Base-by-base conservation (phyloP, 2,888 invertebrate genomes). In the Thalpophila matura region DNA sequence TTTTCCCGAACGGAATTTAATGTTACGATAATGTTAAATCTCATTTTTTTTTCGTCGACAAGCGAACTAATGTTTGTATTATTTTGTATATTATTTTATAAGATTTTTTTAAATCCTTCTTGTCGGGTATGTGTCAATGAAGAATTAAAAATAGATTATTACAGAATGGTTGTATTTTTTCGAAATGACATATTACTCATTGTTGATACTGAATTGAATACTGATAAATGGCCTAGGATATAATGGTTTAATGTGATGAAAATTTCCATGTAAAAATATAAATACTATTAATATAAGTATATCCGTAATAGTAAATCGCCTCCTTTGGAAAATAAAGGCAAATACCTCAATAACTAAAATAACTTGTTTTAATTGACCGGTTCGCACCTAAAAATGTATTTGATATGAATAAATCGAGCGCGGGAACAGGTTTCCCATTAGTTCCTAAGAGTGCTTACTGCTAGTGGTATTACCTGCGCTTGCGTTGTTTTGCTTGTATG, bases 221-320 rank as follows among this genome's bases (percentile, higher is more conserved):
- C 89, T 91, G 89, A 88, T 87, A 91, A 90, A 93, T 90, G 93
- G 94, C 93, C 94, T 94, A 93, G 91, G 85, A 87, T 89, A 87
- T 90, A 82, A 90, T 89, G 86, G 88, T 93, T 88, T 91, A 92
- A 90, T 94, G 94, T 94, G 94, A 94, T 94, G 93, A 91, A 90
- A 93, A 90, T 92, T 94, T 94, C 93, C 94, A 93, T 95, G 94
- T 95, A 94, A 94, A 94, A 94, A 95, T 94, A 94, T 94, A 94
- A 94, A 95, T 94, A 94, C 87, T 92, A 90, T 90, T 89, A 89
- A 86, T 89, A 86, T 94, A 94, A 95, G 93, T 91, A 89, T 94
- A 93, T 91, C 91, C 90, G 83, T 94, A 92, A 92, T 93, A 94
- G 93, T 91, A 88, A 94, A 94, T 92, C 90, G 93, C 93, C 94